Conservation (phyloP, 92 coral and sea anemone genomes). For the Nematostella vectensis region DNA sequence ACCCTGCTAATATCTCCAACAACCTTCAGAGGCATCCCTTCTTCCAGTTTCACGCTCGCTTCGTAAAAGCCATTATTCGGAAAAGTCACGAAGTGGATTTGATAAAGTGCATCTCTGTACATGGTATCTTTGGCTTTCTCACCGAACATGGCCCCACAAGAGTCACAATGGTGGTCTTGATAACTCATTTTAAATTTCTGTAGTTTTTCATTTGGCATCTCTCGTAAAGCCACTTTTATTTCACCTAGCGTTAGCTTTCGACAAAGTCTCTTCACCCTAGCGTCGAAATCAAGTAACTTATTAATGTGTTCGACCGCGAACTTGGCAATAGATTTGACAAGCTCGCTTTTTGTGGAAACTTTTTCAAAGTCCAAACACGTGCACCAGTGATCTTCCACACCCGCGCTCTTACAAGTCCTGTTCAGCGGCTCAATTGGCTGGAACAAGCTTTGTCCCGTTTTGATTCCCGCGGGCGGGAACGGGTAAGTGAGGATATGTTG, state of each 20-base stretch:
- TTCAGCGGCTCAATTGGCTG: conserved; percentile 34
- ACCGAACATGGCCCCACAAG: conserved; percentile 44
- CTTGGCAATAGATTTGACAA: conserved; percentile 21
- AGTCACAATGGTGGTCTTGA: conserved; percentile 40
- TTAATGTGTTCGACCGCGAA: conserved; percentile 51
- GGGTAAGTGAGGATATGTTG: conserved; percentile 79
- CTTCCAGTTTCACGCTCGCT: conserved; percentile 45
- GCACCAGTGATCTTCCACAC: conserved; percentile 84
- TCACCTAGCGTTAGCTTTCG: conserved; percentile 40
- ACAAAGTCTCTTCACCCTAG: conserved; percentile 24
- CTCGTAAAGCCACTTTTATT: conserved; percentile 51
- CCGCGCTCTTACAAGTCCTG: conserved; percentile 66
- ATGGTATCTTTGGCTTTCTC: conserved; percentile 43
- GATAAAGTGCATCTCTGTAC: conserved; percentile 48
- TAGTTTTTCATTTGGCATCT: conserved; percentile 66
- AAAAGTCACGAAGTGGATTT: conserved; percentile 67
- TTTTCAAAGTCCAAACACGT: conserved; percentile 73
- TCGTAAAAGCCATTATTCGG: conserved; percentile 78
- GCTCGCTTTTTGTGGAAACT: conserved; percentile 30
- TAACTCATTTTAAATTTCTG: conserved; percentile 41
- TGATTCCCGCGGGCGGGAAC: conserved; percentile 42
- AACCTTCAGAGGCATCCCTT: conserved; percentile 19
- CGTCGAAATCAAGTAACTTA: conserved; percentile 25
- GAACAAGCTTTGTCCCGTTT: conserved; percentile 68
- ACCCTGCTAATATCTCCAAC: conserved; percentile 53